Evolutionary conservation across 2,113 vertebrate species (phyloP), one percentile per base, ranked within the genome.

Genomic region (Pelvicachromis taeniatus): DNA sequence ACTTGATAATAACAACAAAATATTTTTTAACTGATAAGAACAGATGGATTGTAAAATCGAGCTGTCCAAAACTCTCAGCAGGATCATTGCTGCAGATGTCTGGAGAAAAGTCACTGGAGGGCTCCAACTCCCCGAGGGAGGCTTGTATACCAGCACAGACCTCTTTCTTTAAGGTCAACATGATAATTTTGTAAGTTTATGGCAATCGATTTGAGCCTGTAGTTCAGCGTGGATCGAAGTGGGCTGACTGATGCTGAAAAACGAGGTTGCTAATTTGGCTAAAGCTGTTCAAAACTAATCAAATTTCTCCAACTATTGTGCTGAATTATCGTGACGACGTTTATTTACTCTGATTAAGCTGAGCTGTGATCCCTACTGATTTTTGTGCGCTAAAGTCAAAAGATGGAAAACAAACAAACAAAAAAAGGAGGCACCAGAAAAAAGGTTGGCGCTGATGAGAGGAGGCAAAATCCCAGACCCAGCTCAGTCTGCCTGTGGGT

Each of bases 131-230:
- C 48, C 48, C 9, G 48, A 52, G 19, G 50, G n/a, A 52, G 50
- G 50, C 50, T 19, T 19, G 7, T 52, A 2, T 52, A n/a, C 52
- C 19, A 10, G 10, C n/a, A 21, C n/a, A 4, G 4, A 5, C 26
- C 2, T 50, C 31, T 19, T 45, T 48, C 17, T 50, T 50, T 19
- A 31, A 19, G 42, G 0, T 73, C 9, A 75, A 52, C 4, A 11
- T 55, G n/a, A 55, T 8, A 3, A n/a, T 33, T 12, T 19, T n/a
- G 50, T 19, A 2, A 2, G 48, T 12, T 73, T 0, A 73, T 29
- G 8, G 5, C 2, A 26, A 29, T 73, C 14, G 1, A 26, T 45
- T 42, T 23, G 1, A 68, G 4, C 2, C 40, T 45, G 9, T 73
- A 48, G 68, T 50, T 75, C 68, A 31, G 42, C 16, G 23, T 19